Evolutionary conservation across 2,888 invertebrate genomes (phyloP).

Genomic region (Epinotia demarniana): DNA sequence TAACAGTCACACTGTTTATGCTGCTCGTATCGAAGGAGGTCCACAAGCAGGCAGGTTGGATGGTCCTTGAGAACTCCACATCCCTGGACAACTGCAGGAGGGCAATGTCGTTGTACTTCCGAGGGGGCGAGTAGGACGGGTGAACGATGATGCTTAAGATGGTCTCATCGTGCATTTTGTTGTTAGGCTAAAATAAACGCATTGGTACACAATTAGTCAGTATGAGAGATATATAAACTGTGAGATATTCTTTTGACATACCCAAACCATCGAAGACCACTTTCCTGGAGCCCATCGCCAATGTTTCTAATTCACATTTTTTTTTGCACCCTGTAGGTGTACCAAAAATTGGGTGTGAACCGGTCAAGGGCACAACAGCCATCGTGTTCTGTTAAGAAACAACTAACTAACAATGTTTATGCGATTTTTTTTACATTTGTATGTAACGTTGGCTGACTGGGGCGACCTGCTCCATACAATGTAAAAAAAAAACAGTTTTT

Average conservation of each 20-base stretch:
- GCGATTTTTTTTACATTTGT: no score
- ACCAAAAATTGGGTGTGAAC: no score
- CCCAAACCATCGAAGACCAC: no score
- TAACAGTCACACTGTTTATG: conserved; percentile 47
- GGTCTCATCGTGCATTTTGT: conserved; percentile 46
- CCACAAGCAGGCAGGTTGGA: conserved; percentile 56
- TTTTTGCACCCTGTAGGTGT: no score
- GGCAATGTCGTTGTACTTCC: conserved; percentile 57
- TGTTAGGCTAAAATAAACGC: conserved; percentile 17
- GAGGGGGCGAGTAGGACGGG: conserved; percentile 51
- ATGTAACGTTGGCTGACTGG: no score
- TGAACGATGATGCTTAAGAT: conserved; percentile 53
- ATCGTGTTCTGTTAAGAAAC: no score
- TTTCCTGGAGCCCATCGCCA: background rate
- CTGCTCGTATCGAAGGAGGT: conserved; percentile 40
- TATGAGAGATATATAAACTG: no score
- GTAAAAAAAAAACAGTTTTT: no score
- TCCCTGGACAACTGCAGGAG: conserved; percentile 50
- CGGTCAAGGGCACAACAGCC: no score
- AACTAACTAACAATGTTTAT: no score
- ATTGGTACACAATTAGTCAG: background rate
- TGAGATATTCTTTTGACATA: no score
- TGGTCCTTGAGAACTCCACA: conserved; percentile 46
- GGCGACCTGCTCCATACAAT: no score
- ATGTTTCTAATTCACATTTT: background rate